Evolutionary conservation across 2,797 vertebrate genomes (phyloP).

Genomic region (Chloroceryle amazona): DNA sequence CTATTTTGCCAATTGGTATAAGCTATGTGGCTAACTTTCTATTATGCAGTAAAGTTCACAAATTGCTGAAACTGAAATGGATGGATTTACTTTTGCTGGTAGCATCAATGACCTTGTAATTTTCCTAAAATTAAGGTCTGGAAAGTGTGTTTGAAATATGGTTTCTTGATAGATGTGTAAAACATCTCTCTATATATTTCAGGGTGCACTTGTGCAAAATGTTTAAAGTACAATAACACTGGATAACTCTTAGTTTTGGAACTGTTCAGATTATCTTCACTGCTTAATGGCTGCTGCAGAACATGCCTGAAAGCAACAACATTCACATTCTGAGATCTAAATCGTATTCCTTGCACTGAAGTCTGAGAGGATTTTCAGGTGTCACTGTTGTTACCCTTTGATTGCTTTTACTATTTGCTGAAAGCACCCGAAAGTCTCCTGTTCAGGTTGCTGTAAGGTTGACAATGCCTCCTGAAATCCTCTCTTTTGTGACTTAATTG

Average conservation of each 20-base stretch:
- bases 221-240: background rate
- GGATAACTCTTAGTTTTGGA: background rate
- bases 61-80: background rate
- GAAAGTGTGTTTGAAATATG: background rate
- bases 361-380: background rate
- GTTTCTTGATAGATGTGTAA: background rate
- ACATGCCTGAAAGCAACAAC: background rate
- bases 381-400: background rate
- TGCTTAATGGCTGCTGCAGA: background rate
- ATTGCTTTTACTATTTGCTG: background rate
- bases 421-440: background rate
- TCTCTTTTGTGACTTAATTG: background rate
- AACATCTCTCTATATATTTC: background rate
- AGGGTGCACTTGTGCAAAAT: background rate
- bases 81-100: background rate
- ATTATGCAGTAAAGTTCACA: background rate
- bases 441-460: background rate
- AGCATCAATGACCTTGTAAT: background rate
- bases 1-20: background rate
- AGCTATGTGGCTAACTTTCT: background rate
- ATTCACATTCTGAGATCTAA: background rate
- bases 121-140: background rate
- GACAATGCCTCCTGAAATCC: background rate
- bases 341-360: background rate
- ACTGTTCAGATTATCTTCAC: background rate